These are phyloP conservation scores for Chrysemys picta DNA, from an alignment of 2,113 vertebrate species.

Conservation along the genomic window DNA sequence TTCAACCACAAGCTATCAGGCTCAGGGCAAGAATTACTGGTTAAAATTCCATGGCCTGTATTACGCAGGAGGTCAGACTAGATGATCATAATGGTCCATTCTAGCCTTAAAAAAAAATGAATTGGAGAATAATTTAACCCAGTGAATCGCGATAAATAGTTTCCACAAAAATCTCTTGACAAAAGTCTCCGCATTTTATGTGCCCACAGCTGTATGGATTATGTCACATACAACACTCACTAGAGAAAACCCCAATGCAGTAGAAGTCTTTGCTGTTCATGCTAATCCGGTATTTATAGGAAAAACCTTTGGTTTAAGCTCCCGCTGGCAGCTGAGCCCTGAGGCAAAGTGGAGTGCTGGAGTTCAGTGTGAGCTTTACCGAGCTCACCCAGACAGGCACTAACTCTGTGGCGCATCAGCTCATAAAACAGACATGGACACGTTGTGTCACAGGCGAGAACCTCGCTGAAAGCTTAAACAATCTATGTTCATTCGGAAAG, in stretches of 20 bases:
- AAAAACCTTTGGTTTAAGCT: not conserved
- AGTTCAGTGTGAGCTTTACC: not conserved
- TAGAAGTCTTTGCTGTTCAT: not conserved
- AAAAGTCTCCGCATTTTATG: not conserved
- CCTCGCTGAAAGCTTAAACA: accelerated
- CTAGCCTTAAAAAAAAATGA: not conserved
- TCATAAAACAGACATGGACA: not conserved
- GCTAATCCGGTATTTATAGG: not conserved
- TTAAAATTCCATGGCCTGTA: not conserved
- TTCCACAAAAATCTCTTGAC: not conserved
- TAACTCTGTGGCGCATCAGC: accelerated
- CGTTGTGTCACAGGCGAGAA: not conserved
- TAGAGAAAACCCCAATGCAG: not conserved
- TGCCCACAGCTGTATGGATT: not conserved
- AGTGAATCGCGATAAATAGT: not conserved
- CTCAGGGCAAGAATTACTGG: not conserved
- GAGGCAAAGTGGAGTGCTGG: not conserved
- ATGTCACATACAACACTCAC: not conserved
- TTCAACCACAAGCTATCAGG: not conserved
- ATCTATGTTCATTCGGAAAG: accelerated
- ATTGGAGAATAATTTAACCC: not conserved
- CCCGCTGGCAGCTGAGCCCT: not conserved
- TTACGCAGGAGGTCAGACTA: accelerated
- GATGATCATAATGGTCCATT: accelerated
- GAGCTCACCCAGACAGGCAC: not conserved